A percentile compares a stretch with the other conserved stretches of the same genome.
Conservation (phyloP, 2,113 vertebrate species). For the Lycocorax pyrrhopterus region DNA sequence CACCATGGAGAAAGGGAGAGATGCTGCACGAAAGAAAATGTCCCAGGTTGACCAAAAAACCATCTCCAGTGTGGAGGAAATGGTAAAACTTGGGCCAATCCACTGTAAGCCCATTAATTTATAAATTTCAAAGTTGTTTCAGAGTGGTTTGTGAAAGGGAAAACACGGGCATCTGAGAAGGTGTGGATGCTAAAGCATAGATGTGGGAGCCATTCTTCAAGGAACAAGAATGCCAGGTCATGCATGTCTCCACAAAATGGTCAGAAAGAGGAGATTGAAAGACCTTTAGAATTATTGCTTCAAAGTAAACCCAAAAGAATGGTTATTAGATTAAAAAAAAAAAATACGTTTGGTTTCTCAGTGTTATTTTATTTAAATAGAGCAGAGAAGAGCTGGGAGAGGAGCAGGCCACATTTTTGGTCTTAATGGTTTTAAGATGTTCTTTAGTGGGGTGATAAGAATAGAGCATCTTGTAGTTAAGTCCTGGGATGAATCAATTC, state of each 20-base stretch:
- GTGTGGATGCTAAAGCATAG: neutral
- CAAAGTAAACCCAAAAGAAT: neutral
- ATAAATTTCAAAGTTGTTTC: neutral
- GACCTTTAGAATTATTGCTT: neutral
- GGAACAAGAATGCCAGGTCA: neutral
- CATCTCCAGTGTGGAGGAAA: neutral
- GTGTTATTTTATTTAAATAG: neutral
- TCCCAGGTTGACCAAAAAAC: neutral
- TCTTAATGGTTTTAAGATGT: neutral
- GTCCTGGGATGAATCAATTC: neutral
- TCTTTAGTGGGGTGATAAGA: neutral
- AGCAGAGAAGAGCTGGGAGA: neutral
- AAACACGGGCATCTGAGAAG: neutral
- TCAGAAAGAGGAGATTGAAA: neutral
- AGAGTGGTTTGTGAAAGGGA: neutral
- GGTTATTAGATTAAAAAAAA: neutral
- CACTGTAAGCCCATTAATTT: neutral
- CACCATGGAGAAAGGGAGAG: neutral
- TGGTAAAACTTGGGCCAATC: neutral
- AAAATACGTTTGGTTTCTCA: accelerated
- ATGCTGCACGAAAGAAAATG: neutral
- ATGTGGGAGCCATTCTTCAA: neutral
- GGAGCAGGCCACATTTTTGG: neutral
- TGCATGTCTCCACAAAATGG: neutral
- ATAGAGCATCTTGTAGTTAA: neutral